Percentiles rank a stretch among this genome's conserved stretches.
Evolutionary conservation across 2,888 invertebrate species (phyloP).

Genomic region (Macroteleia sp.): DNA sequence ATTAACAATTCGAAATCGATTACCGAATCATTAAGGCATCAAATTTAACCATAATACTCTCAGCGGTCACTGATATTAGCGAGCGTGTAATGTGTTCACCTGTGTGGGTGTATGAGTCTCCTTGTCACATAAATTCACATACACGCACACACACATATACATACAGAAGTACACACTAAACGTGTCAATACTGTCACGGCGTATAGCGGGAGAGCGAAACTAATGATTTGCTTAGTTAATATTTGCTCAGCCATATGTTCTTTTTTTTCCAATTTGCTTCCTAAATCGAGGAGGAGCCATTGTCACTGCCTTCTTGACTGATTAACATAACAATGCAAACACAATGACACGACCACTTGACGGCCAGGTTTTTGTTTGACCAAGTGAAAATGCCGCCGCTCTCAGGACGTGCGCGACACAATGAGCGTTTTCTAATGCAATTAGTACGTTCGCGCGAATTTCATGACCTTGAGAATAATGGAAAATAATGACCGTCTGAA

Average conservation of each 20-base stretch:
- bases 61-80: constrained; percentile 46
- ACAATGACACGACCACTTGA: constrained; percentile 78
- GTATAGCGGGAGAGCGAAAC: constrained; percentile 70
- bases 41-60: constrained; percentile 34
- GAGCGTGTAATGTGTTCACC: constrained; percentile 13
- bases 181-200: constrained; percentile 60
- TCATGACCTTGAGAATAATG: constrained; percentile 65
- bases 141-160: background rate
- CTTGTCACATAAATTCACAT: background rate
- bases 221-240: constrained; percentile 83
- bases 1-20: constrained; percentile 47
- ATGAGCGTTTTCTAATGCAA: constrained; percentile 79
- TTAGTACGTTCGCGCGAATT: constrained; percentile 77
- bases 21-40: constrained; percentile 31
- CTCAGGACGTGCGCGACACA: constrained; percentile 52
- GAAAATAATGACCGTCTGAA: constrained; percentile 29
- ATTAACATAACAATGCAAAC: constrained; percentile 84
- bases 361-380: constrained; percentile 78
- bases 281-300: constrained; percentile 83
- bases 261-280: constrained; percentile 78
- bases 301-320: constrained; percentile 78
- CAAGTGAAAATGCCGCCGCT: constrained; percentile 81
- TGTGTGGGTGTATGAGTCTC: constrained; percentile 19
- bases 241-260: constrained; percentile 79
- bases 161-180: background rate